Conservation (phyloP, 2,113 vertebrate genomes). For the Coryphaenoides rupestris region DNA sequence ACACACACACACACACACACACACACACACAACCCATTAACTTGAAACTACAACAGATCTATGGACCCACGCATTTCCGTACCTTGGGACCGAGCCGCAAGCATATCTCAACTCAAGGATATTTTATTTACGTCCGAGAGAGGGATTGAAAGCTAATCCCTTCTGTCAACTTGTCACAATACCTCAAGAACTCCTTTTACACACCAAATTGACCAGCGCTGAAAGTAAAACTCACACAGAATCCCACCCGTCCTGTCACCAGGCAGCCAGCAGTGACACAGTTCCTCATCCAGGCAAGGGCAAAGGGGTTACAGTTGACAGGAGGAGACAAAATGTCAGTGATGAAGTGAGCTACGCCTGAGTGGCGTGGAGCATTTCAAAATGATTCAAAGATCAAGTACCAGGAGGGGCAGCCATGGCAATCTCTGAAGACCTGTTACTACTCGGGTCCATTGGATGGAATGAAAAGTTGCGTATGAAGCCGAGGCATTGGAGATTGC, state of each 20-base stretch:
- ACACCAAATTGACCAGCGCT: no score
- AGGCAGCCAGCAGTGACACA: neutral
- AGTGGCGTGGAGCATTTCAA: neutral
- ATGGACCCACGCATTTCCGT: no score
- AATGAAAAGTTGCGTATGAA: no score
- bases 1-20: no score
- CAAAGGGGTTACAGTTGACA: neutral
- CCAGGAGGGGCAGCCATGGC: slow-evolving; percentile 2
- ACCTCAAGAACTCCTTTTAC: neutral
- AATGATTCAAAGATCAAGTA: slow-evolving; percentile 5
- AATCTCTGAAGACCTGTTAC: neutral
- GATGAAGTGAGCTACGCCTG: neutral
- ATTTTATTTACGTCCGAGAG: slow-evolving; percentile 47
- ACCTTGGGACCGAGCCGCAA: no score
- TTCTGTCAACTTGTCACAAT: slow-evolving; percentile 13
- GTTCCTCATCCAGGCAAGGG: neutral
- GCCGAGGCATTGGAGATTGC: no score
- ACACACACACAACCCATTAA: no score
- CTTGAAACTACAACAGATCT: no score
- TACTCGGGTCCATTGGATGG: no score
- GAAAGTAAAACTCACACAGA: neutral
- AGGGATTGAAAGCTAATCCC: slow-evolving; percentile 16
- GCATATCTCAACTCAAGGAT: slow-evolving; percentile 39
- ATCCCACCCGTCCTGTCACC: neutral
- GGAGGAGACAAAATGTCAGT: neutral